Conservation (phyloP, 1,140 invertebrate species). For the Aphidius ervi region DNA sequence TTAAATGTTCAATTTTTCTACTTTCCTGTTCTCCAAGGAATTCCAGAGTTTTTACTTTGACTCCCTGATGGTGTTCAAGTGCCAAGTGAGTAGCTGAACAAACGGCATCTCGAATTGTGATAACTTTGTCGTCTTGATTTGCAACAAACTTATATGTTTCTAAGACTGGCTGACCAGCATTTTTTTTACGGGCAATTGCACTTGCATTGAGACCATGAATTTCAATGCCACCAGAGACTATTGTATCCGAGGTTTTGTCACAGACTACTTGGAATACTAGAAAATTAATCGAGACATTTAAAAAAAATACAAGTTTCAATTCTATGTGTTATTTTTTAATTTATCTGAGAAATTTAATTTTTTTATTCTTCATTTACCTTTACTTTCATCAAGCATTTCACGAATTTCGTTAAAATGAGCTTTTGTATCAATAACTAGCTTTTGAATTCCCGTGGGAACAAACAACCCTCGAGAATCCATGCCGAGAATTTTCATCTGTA, state of each 20-base stretch:
- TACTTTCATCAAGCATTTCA: slow-evolving; percentile 38
- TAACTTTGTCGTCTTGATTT: slow-evolving; percentile 34
- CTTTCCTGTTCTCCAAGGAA: slow-evolving; percentile 55
- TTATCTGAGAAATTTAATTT: slow-evolving; percentile 16
- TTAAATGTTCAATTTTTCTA: slow-evolving; percentile 41
- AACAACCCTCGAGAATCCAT: slow-evolving; percentile 71
- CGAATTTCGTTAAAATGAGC: slow-evolving; percentile 57
- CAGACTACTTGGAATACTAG: slow-evolving; percentile 51
- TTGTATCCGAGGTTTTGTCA: slow-evolving; percentile 45
- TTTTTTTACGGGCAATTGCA: slow-evolving; percentile 66
- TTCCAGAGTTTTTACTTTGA: slow-evolving; percentile 73
- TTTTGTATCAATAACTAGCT: slow-evolving; percentile 72
- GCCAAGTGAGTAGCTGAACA: slow-evolving; percentile 65
- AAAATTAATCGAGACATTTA: slow-evolving; percentile 16
- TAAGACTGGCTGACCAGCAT: slow-evolving; percentile 62
- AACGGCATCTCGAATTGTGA: slow-evolving; percentile 49
- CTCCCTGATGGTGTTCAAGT: slow-evolving; percentile 69
- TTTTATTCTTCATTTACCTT: no score
- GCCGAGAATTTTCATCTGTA: slow-evolving; percentile 80
- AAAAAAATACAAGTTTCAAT: background rate
- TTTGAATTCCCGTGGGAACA: slow-evolving; percentile 81
- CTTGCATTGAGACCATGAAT: slow-evolving; percentile 77
- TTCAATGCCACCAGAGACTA: slow-evolving; percentile 73
- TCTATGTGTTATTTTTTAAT: background rate
- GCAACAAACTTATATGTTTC: slow-evolving; percentile 73